Base-by-base conservation (phyloP, 2,888 invertebrate genomes). In the Drosophila emarginata region DNA sequence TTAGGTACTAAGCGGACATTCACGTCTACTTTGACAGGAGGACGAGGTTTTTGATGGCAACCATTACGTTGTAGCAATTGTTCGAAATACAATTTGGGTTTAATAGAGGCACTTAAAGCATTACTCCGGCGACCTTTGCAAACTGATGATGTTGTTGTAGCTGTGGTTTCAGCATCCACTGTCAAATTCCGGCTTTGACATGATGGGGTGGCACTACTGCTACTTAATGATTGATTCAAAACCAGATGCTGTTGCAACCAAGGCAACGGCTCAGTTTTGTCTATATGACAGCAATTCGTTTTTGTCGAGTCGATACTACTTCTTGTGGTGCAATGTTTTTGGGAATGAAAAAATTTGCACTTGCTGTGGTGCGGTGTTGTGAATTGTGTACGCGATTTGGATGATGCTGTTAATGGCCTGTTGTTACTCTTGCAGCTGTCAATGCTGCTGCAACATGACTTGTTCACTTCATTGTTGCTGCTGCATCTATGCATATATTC, bases 1-100 rank as follows among this genome's bases (percentile, higher is more conserved):
- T 95, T 95, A 72, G 95, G 95, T 91, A 95, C 94, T 90, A 95
- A 93, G 91, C 95, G 95, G 74, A 96, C 95, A 91, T 94, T 95
- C 88, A 96, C 95, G 91, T 96, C 95, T 92, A 96, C 94, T 93
- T 95, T 95, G 81, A 96, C 94, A 61, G 95, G 95, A 92, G 81
- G 80, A 0, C 89, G 87, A 51, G 79, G 80, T 70, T 80, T 83
- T 69, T 78, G 88, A 63, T 77, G 78, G 65, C 82, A 82, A 51
- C 82, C 80, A 67, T 87, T 87, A 36, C 86, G 82, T 23, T 77
- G 87, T 79, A 89, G 63, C 40, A 88, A 61, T 62, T 86, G 83
- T 69, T 89, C 89, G 56, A 89, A 89, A 15, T 88, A 89, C 2
- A 64, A 63, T 60, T 85, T 86, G 0, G 89, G 89, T 36, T 85